These are phyloP conservation scores for Tigriopus japonicus DNA, from an alignment of 1,140 invertebrate species.

Conservation along the genomic window DNA sequence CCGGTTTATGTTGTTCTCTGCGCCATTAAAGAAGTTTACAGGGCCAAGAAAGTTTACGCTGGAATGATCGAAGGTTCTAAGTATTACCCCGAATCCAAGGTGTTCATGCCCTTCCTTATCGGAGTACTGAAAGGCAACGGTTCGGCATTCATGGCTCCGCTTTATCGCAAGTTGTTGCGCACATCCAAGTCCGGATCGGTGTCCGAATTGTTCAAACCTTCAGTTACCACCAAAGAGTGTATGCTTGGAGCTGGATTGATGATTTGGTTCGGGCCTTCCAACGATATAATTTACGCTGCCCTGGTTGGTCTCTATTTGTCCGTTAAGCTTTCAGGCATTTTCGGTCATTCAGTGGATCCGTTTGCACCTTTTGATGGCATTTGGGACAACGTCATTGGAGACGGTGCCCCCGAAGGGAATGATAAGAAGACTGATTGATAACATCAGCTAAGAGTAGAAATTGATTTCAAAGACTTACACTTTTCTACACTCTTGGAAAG, in stretches of 20 bases:
- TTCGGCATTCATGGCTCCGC: background rate
- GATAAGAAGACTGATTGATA: too few species aligned
- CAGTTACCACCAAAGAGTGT: background rate
- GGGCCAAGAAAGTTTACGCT: background rate
- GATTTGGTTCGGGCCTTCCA: too few species aligned
- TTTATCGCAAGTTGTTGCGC: background rate
- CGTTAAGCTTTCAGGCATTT: background rate
- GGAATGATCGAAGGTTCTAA: background rate
- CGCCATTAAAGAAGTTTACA: background rate
- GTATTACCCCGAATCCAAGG: background rate
- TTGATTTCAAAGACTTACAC: too few species aligned
- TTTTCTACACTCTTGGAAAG: too few species aligned
- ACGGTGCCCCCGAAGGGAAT: too few species aligned
- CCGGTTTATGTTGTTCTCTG: background rate
- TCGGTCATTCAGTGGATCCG: background rate
- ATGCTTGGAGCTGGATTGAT: background rate
- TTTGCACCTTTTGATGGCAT: background rate
- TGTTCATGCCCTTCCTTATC: background rate
- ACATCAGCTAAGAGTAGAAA: too few species aligned
- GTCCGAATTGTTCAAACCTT: background rate
- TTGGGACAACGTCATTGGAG: too few species aligned
- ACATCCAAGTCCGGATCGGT: background rate
- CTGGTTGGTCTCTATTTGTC: background rate
- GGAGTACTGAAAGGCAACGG: background rate
- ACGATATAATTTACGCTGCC: background rate